Evolutionary conservation across 30 jellyfish, hydroid and myxozoan species (phyloP).

Genomic region (Morbakka virulenta): DNA sequence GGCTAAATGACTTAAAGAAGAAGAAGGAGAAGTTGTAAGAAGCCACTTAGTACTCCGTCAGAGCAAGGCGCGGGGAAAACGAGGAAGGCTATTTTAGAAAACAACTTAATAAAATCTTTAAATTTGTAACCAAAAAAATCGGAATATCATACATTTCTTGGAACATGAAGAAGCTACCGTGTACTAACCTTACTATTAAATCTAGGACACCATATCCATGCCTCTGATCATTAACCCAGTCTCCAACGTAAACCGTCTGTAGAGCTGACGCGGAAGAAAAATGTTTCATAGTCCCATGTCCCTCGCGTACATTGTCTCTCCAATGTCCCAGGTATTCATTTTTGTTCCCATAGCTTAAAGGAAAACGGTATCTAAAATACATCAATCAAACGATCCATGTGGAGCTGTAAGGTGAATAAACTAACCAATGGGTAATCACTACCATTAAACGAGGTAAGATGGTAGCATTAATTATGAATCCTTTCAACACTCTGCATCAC

Average conservation of each 20-base stretch:
- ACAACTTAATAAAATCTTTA: background rate
- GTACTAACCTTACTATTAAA: slow-evolving; percentile 60
- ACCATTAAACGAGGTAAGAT: too few relatives aligned
- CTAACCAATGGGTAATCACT: too few relatives aligned
- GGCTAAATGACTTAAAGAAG: too few relatives aligned
- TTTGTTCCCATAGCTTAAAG: slow-evolving; percentile 40
- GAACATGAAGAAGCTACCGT: background rate
- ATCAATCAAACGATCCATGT: too few relatives aligned
- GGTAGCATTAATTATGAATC: too few relatives aligned
- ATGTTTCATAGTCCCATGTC: slow-evolving; percentile 80
- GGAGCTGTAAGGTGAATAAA: too few relatives aligned
- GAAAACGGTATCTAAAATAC: background rate
- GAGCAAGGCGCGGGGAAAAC: background rate
- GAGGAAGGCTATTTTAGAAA: background rate
- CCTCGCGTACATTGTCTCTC: slow-evolving; percentile 60
- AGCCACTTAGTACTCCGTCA: background rate
- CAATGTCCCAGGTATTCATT: slow-evolving; percentile 81
- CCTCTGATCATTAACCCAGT: slow-evolving; percentile 87
- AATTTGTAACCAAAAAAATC: background rate
- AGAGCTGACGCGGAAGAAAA: slow-evolving; percentile 21
- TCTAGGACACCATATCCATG: slow-evolving; percentile 95
- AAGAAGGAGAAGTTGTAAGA: too few relatives aligned
- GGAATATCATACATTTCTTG: background rate
- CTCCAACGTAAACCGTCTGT: slow-evolving; percentile 80
- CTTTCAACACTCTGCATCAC: too few relatives aligned